phyloP scores from a whole-genome alignment of 2,888 invertebrate genomes.

The Sialis lutaria region DNA sequence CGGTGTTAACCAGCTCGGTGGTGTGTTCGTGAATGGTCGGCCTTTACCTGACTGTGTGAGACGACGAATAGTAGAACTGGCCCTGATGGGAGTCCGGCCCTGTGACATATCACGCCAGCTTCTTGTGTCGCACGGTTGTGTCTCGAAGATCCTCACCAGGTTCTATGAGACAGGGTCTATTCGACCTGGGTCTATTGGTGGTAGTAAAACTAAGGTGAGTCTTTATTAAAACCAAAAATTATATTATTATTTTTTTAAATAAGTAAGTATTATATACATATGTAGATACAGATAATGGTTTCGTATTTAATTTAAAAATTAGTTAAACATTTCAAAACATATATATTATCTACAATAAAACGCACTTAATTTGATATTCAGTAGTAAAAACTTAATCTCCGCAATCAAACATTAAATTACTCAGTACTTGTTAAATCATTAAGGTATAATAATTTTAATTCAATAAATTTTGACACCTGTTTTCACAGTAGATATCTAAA shows the following conservation, averaged over 20 bases:
- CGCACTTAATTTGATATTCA: too few species aligned
- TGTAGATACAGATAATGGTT: background rate
- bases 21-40: conserved; percentile 95
- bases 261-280: background rate
- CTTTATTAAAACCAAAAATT: background rate
- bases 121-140: conserved; percentile 91
- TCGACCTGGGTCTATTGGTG: conserved; percentile 86
- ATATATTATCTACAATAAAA: too few species aligned
- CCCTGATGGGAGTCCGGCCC: conserved; percentile 83
- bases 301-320: too few species aligned
- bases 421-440: too few species aligned
- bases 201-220: conserved; percentile 83
- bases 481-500: too few species aligned
- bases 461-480: too few species aligned
- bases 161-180: conserved; percentile 97
- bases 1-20: conserved; percentile 92
- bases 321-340: too few species aligned
- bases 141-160: conserved; percentile 88
- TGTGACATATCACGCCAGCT: conserved; percentile 94
- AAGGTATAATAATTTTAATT: too few species aligned
- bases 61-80: conserved; percentile 84
- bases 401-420: too few species aligned
- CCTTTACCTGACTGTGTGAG: conserved; percentile 89
- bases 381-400: too few species aligned
- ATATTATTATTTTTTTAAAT: background rate